phyloP scores from a whole-genome alignment of 2,888 invertebrate genomes.

The Drosophila helvetica region DNA sequence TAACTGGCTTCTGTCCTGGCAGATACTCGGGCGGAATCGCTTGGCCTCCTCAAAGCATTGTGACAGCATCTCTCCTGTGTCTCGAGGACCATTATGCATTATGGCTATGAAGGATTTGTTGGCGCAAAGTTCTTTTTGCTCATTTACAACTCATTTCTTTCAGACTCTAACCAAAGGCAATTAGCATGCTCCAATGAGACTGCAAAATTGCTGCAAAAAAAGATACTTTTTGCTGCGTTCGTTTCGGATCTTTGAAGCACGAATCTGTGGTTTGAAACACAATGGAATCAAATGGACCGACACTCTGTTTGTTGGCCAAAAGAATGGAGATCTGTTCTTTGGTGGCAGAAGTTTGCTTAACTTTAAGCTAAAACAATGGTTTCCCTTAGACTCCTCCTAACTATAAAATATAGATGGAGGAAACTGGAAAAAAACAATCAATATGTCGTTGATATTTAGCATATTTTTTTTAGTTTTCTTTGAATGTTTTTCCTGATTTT shows the following conservation, averaged over 20 bases:
- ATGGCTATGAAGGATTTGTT: conserved; percentile 36
- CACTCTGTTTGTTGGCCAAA: conserved; percentile 9
- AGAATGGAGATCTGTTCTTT: neutral
- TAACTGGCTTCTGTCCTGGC: conserved; percentile 42
- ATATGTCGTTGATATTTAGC: too few species aligned
- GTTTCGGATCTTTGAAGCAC: conserved; percentile 61
- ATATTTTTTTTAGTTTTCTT: too few species aligned
- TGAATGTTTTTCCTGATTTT: too few species aligned
- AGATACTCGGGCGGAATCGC: conserved; percentile 16
- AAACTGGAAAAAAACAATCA: too few species aligned
- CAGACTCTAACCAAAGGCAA: conserved; percentile 65
- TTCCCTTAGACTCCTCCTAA: too few species aligned
- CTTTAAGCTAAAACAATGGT: neutral
- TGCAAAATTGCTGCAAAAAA: conserved; percentile 53
- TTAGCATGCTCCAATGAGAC: conserved; percentile 68
- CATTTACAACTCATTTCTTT: conserved; percentile 78
- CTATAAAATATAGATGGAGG: neutral
- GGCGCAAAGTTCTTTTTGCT: conserved; percentile 55
- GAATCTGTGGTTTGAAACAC: conserved; percentile 16
- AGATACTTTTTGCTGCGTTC: neutral
- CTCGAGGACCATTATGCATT: conserved; percentile 20
- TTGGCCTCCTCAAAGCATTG: conserved; percentile 50
- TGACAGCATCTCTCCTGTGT: conserved; percentile 35
- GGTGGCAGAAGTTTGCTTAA: neutral
- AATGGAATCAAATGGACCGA: conserved; percentile 47